Evolutionary conservation across 2,113 vertebrate genomes (phyloP), one percentile per base, ranked within the genome.

Genomic region (Phalacrocorax carbo): DNA sequence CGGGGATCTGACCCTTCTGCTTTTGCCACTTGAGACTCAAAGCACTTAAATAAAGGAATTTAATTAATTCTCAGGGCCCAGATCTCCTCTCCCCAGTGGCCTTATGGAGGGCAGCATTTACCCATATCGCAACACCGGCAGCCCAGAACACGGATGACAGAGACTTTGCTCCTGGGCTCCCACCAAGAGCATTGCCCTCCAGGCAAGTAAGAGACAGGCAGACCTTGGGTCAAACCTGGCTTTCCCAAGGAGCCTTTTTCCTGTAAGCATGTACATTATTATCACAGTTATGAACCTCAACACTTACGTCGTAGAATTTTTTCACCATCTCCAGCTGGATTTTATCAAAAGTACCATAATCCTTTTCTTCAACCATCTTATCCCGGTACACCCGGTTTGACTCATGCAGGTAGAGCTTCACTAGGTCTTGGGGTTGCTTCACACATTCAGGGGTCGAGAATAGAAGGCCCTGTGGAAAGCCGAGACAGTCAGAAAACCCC

Each of bases 361-460:
- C 99, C 26, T 62, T 97, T 79, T 99, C 98, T 68, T 99, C 99
- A 58, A 98, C 96, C 98, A 99, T 98, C 96, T 98, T 99, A 86
- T 99, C 99, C 82, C 98, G 96, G 97, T 99, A 99, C 94, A 99
- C 99, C 4, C 99, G 97, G 88, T 87, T 98, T 27, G 99, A 98
- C 96, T 99, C 99, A 4, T 99, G 99, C 84, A 99, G 97, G 97
- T 99, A 99, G 91, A 99, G 98, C 80, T 97, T 99, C 92, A 99
- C 92, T 32, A 99, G 97, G 91, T 99, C 99, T 8, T 94, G 86
- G 26, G 98, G 97, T 42, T 97, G 96, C 93, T 98, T 99, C 76
- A 99, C 70, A 65, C 98, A 99, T 40, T 99, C 98, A 4, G 97
- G 85, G 1, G 98, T 98, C 36, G 99, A 99, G 97, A 99, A 99